phyloP scores from a whole-genome alignment of 1,140 invertebrate genomes.

The Drosophila busckii region DNA sequence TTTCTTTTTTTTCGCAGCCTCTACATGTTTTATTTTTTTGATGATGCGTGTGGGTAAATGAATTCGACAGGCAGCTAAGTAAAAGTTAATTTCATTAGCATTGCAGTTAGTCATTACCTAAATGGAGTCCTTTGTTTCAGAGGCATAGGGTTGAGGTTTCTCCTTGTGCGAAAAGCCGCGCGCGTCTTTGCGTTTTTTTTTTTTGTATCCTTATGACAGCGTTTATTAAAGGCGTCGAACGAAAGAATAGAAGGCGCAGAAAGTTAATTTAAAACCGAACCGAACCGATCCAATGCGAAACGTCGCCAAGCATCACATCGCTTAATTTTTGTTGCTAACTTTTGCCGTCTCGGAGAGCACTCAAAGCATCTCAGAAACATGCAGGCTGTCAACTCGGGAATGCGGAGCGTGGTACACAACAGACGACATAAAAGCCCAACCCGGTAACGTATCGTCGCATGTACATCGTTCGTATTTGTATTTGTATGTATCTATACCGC shows the following conservation, averaged over 20 bases:
- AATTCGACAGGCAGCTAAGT: neutral
- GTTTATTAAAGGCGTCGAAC: no score
- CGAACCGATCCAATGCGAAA: no score
- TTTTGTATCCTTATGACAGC: no score
- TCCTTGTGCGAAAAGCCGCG: neutral
- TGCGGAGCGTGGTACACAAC: conserved; percentile 12
- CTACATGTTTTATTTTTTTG: conserved; percentile 4
- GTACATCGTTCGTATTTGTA: neutral
- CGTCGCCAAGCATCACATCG: neutral
- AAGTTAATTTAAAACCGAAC: no score
- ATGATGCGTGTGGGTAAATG: conserved; percentile 7
- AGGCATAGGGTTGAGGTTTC: neutral
- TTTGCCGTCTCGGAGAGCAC: conserved; percentile 8
- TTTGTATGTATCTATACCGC: conserved; percentile 13
- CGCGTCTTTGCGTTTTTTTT: conserved; percentile 13
- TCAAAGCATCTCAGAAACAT: neutral
- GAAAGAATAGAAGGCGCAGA: no score
- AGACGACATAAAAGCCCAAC: conserved; percentile 5
- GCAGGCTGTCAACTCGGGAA: conserved; percentile 4
- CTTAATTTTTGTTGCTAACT: conserved; percentile 4
- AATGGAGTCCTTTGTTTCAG: neutral
- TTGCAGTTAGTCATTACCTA: conserved; percentile 22
- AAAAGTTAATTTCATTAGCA: conserved; percentile 21
- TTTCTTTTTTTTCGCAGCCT: conserved; percentile 30
- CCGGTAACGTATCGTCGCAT: conserved; percentile 3